Percentiles rank a stretch among this genome's conserved stretches.
These are phyloP conservation scores for Stichodactyla helianthus DNA, from an alignment of 64 coral and sea anemone species.

Conservation along the genomic window DNA sequence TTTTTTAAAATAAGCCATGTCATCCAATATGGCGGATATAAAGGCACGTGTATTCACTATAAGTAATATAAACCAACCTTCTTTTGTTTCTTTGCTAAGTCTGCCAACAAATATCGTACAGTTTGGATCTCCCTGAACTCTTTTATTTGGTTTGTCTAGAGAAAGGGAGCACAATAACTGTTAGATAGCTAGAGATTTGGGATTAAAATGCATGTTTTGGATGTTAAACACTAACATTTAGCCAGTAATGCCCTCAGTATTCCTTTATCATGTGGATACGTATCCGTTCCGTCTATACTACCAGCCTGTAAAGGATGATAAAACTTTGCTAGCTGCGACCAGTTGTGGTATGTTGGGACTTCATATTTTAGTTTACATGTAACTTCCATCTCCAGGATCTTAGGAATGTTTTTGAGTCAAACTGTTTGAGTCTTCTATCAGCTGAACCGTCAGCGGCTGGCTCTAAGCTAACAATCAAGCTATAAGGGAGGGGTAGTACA, in stretches of 20 bases:
- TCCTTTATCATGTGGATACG: conserved; percentile 70
- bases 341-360: conserved; percentile 81
- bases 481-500: not conserved
- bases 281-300: conserved; percentile 95
- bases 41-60: not conserved
- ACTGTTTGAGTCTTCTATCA: not conserved
- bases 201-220: no score
- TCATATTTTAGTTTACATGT: conserved; percentile 24
- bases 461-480: not conserved
- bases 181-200: not conserved
- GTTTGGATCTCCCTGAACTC: conserved; percentile 66
- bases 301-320: conserved; percentile 98
- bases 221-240: conserved; percentile 52
- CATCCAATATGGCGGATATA: no score
- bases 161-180: not conserved
- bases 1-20: not conserved
- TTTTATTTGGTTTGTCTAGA: conserved; percentile 85
- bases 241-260: conserved; percentile 65
- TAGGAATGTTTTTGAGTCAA: not conserved
- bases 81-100: conserved; percentile 75
- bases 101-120: conserved; percentile 88
- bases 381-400: not conserved
- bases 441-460: not conserved
- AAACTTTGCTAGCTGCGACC: conserved; percentile 77
- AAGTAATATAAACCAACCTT: conserved; percentile 45